Evolutionary conservation across 2,113 vertebrate genomes (phyloP), one percentile per base, ranked within the genome.

Genomic region (Arenaria interpres): DNA sequence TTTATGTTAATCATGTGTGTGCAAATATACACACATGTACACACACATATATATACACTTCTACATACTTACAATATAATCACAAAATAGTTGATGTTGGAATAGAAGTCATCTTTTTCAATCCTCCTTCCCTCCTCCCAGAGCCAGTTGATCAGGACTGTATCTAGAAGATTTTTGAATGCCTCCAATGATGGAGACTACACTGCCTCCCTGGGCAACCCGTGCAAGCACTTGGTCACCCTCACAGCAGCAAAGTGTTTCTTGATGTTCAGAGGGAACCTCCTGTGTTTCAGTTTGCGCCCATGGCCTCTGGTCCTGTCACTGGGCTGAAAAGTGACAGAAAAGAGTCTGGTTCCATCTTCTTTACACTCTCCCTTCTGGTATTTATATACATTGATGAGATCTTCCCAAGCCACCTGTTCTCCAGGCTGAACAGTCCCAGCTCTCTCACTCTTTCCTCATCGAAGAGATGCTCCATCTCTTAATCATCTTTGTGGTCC

Each of bases 331-430:
- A 41, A 41, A 41, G 39, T 41, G 39, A 41, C 39, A 41, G 39
- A 41, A 41, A 41, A 46, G 23, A 76, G 16, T 15, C 22, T 59
- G 17, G 10, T 7, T 66, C 35, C 14, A 14, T n/a, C 9, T 10
- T 14, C 21, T 33, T 39, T 82, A 18, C 25, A 14, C 4, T 3
- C 3, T 78, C 19, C 14, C 64, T 88, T 62, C 54, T 50, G 30
- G 7, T 22, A 4, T 53, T 30, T 22, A 2, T 14, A 27, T 3
- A 32, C 16, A 33, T 11, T 12, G 33, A 28, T 9, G 12, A 45
- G 9, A 48, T 22, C 12, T 4, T 3, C 9, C 10, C n/a, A 63
- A 45, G 4, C 3, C 2, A 7, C 56, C 39, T 33, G 13, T 27
- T 37, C 39, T 80, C 15, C 32, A 89, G 35, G 25, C 14, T 51